Percentiles rank a stretch among this genome's conserved stretches.
phyloP scores from a whole-genome alignment of 2,113 vertebrate genomes.

The Hippocampus mohnikei region DNA sequence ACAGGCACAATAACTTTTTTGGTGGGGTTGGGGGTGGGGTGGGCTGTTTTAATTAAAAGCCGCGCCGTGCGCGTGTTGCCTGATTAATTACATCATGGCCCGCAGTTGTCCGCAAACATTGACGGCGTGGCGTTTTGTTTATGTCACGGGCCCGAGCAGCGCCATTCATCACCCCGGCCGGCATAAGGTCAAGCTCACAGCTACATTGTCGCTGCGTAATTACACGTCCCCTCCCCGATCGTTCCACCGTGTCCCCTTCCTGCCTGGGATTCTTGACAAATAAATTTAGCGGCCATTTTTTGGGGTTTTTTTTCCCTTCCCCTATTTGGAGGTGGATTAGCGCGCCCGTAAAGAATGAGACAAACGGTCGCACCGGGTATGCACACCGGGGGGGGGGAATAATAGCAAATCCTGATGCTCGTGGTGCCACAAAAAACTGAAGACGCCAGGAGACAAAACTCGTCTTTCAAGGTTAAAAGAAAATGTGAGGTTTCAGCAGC shows the following conservation, averaged over 20 bases:
- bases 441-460: not conserved
- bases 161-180: constrained; percentile 65
- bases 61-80: constrained; percentile 36
- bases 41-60: constrained; percentile 64
- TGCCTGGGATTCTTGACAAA: constrained; percentile 49
- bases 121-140: constrained; percentile 51
- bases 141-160: constrained; percentile 46
- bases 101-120: constrained; percentile 54
- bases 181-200: constrained; percentile 64
- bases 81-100: constrained; percentile 71
- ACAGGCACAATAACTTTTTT: constrained; percentile 29
- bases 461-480: constrained; percentile 41
- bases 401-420: not conserved
- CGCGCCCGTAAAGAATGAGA: constrained; percentile 19
- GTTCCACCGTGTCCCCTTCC: constrained; percentile 18
- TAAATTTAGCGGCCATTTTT: constrained; percentile 4
- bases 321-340: constrained; percentile 23
- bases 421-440: not conserved
- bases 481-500: constrained; percentile 24
- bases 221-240: constrained; percentile 40
- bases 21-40: not conserved
- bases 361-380: constrained; percentile 29
- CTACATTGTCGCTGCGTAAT: constrained; percentile 61
- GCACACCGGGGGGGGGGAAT: rapidly evolving
- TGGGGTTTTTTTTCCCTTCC: too few species aligned